Base-by-base conservation (phyloP, 1,140 invertebrate species). In the Vanessa tameamea region DNA sequence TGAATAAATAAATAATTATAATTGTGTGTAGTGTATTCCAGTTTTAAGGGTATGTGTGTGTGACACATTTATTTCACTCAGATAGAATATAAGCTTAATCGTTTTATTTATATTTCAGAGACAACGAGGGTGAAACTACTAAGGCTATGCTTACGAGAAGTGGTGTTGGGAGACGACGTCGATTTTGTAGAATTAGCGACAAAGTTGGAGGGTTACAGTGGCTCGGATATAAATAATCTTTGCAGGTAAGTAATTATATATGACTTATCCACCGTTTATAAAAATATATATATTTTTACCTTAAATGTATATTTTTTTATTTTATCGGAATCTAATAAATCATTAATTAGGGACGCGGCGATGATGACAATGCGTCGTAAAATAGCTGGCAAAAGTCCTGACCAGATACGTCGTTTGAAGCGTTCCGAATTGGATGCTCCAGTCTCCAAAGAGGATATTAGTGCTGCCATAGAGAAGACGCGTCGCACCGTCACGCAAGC, bases 351-450 rank as follows among this genome's bases (percentile, higher is more conserved):
- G 78, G 99, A 99, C 94, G 98, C 99, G 59, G 97, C 98, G 12
- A 99, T 99, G 98, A 99, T 99, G 99, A 97, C 97, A 2, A 99
- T 99, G 98, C 93, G 99, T 63, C 94, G 97, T 47, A 97, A 98
- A 90, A 99, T 99, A 71, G 96, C 96, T 48, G 99, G 98, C 16
- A 94, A 99, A 66, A 96, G 95, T 78, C 98, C 98, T 3, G 98
- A 99, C 81, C 96, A 99, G 91, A 99, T 99, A 69, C 95, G 96
- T 75, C 95, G 96, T 80, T 94, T 99, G 65, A 97, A 98, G 0
- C 98, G 98, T 84, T 98, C 99, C 84, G 98, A 99, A 93, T 93
- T 99, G 1, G 98, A 99, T 87, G 93, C 98, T 50, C 98, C 98
- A 3, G 97, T 99, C 0, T 97, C 97, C 1, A 95, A 95, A 72